A percentile compares a stretch with the other conserved stretches of the same genome.
phyloP scores from a whole-genome alignment of 2,113 vertebrate species.

The Elachura formosa region DNA sequence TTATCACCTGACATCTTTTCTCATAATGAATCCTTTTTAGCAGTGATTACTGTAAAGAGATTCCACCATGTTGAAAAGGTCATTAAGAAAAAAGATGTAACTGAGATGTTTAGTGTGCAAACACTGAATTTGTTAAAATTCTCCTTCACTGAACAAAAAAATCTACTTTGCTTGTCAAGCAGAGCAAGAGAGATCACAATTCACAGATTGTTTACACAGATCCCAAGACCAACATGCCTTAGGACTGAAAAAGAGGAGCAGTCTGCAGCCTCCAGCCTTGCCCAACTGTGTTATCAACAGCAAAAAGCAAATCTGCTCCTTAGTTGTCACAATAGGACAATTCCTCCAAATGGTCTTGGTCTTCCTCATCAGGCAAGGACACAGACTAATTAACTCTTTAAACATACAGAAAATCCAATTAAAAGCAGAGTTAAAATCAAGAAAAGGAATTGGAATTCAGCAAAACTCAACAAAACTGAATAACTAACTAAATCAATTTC shows the following conservation, averaged over 20 bases:
- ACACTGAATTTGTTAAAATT: not conserved
- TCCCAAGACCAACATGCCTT: not conserved
- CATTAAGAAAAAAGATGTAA: not conserved
- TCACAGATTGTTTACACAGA: not conserved
- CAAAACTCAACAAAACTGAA: not conserved
- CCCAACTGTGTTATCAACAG: not conserved
- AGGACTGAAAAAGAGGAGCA: not conserved
- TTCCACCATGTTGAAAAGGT: not conserved
- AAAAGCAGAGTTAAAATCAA: not conserved
- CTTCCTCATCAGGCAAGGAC: not conserved
- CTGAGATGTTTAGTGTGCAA: not conserved
- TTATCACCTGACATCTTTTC: not conserved
- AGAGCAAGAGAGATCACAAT: not conserved
- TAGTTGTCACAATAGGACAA: not conserved
- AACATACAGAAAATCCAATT: not conserved
- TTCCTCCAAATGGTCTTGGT: not conserved
- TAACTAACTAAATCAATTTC: not conserved
- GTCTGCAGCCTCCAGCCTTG: not conserved
- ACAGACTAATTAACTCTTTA: not conserved
- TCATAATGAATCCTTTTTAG: not conserved
- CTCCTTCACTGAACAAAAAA: not conserved
- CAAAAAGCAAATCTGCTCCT: not conserved
- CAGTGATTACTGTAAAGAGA: not conserved
- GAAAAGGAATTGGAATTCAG: not conserved
- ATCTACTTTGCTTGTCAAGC: slow-evolving; percentile 37